These are phyloP conservation scores for Pygoscelis antarcticus DNA, from an alignment of 2,113 vertebrate species.

Conservation along the genomic window DNA sequence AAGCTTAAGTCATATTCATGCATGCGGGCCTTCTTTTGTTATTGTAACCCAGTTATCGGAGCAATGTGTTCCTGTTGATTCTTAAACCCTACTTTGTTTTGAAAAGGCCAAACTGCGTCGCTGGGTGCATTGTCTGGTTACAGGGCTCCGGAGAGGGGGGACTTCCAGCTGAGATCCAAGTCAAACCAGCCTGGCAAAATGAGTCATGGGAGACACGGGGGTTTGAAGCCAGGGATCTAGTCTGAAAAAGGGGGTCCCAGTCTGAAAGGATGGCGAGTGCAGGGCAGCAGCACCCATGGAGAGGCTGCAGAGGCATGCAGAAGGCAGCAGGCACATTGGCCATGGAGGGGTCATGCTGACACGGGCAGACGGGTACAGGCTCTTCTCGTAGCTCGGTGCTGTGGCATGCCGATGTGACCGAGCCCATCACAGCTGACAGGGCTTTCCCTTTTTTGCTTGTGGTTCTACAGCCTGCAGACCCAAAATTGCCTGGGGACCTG, in stretches of 20 bases:
- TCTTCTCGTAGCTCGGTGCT: not conserved
- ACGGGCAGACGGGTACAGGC: accelerated
- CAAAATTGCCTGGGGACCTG: not conserved
- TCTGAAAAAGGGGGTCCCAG: not conserved
- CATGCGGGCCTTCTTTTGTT: not conserved
- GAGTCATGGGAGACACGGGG: not conserved
- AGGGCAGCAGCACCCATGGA: not conserved
- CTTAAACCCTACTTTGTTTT: slow-evolving; percentile 16
- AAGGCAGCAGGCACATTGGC: not conserved
- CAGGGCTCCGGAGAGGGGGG: not conserved
- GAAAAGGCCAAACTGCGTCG: not conserved
- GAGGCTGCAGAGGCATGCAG: not conserved
- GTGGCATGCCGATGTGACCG: not conserved
- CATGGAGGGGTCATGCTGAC: not conserved
- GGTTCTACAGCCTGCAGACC: not conserved
- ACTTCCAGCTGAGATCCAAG: not conserved
- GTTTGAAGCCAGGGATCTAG: not conserved
- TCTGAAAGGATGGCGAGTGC: not conserved
- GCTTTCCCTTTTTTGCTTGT: not conserved
- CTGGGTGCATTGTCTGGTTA: not conserved
- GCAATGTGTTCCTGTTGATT: slow-evolving; percentile 10
- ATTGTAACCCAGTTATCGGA: slow-evolving; percentile 21
- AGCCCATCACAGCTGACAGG: not conserved
- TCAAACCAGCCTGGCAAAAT: not conserved
- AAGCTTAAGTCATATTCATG: not conserved